Evolutionary conservation across 2,113 vertebrate genomes (phyloP), one percentile per base, ranked within the genome.

Genomic region (Epinephelus fuscoguttatus): DNA sequence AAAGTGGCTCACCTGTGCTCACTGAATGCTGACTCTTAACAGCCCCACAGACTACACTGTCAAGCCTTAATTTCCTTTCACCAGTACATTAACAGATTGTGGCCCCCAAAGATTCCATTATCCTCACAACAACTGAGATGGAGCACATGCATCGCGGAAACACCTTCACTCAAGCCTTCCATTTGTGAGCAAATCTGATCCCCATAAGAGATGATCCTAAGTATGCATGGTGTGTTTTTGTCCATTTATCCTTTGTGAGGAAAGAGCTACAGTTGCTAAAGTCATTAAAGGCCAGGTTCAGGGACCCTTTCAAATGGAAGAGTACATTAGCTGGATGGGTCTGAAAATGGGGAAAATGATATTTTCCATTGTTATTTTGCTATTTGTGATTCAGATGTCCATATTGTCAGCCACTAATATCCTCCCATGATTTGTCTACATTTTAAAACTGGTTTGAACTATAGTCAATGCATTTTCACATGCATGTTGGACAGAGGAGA

Each of bases 61-160:
- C 57, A 50, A 53, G 49, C 76, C 30, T 25, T 52, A 45, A 13
- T 18, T 83, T 70, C 84, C 84, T 80, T 59, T 84, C 71, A 84
- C 67, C 14, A 64, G 49, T 79, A 74, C 82, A 89, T 90, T 92
- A 91, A 40, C 64, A 42, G 74, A 87, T 84, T 61, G 71, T 55
- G 84, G 25, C 42, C 71, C 77, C 30, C 30, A 59, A 25, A 50
- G 60, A 63, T 55, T 88, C 89, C 89, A 94, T 92, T 93, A 93
- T 67, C 76, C 47, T 76, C 50, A 19, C 37, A 15, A 4, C 6
- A 14, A 40, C 62, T 30, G 59, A 83, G 47, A 81, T 27, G 15
- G 11, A 77, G 68, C 25, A 37, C 47, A 40, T 50, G 75, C 59
- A 79, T 78, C 47, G 27, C 5, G 27, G 56, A 84, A 83, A 80